These are phyloP conservation scores for Poicephalus gulielmi DNA, from an alignment of 2,113 vertebrate species.

Conservation along the genomic window DNA sequence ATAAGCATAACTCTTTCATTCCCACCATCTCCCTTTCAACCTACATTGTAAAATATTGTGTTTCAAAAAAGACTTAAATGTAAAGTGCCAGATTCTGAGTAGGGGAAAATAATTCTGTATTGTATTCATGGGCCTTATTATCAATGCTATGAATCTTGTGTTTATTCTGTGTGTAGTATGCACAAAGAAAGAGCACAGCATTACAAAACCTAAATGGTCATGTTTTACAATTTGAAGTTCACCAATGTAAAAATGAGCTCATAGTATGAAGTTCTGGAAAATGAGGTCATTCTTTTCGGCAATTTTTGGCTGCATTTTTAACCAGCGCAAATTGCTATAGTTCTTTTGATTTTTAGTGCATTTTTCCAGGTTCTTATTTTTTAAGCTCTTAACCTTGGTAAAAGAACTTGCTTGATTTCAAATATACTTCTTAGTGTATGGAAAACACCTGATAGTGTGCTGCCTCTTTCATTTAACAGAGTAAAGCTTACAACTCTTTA, in stretches of 20 bases:
- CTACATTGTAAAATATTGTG: neutral
- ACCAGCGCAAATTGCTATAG: neutral
- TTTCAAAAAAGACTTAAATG: neutral
- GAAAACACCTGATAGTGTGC: neutral
- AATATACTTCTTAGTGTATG: neutral
- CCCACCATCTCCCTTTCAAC: neutral
- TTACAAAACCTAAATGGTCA: neutral
- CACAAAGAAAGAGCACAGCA: neutral
- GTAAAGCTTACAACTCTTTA: neutral
- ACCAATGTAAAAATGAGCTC: neutral
- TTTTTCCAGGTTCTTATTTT: neutral
- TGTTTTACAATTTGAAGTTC: neutral
- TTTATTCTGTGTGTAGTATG: neutral
- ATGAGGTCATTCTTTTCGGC: neutral
- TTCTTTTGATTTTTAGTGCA: neutral
- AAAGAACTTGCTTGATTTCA: neutral
- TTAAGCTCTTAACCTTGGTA: neutral
- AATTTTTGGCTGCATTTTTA: neutral
- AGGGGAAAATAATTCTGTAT: neutral
- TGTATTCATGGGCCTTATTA: neutral
- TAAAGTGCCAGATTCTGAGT: neutral
- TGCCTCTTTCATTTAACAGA: neutral
- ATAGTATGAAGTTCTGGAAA: neutral
- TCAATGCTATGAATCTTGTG: neutral
- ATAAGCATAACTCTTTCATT: conserved; percentile 52